These are phyloP conservation scores for Empis stercorea DNA, from an alignment of 2,888 invertebrate species.

Conservation along the genomic window DNA sequence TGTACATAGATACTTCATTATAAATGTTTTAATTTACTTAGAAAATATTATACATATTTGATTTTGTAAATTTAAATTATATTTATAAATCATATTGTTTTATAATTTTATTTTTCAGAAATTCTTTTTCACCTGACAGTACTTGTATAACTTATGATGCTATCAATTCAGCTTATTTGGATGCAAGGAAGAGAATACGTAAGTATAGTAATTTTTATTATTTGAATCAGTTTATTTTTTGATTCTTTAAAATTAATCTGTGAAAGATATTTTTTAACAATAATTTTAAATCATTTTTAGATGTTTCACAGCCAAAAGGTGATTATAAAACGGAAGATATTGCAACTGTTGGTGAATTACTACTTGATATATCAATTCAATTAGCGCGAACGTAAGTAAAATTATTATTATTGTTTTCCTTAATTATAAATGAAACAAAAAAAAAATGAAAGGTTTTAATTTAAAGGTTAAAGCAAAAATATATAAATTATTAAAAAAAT, in stretches of 20 bases:
- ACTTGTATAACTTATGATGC: slow-evolving; percentile 84
- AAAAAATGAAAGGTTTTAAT: not conserved
- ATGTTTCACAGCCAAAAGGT: slow-evolving; percentile 64
- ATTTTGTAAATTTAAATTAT: no score
- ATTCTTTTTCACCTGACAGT: slow-evolving; percentile 46
- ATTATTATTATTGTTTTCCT: slow-evolving; percentile 1
- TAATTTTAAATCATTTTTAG: slow-evolving; percentile 35
- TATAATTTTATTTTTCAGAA: slow-evolving; percentile 19
- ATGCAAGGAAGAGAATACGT: slow-evolving; percentile 79
- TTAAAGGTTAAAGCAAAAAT: no score
- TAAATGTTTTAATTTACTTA: no score
- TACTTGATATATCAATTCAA: slow-evolving; percentile 72
- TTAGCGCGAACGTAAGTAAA: slow-evolving; percentile 66
- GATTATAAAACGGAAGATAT: slow-evolving; percentile 77
- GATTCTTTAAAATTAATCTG: not conserved
- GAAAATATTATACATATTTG: no score
- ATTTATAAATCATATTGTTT: not conserved
- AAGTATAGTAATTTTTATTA: no score
- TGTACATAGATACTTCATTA: no score
- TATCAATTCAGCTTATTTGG: slow-evolving; percentile 74
- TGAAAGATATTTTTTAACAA: not conserved
- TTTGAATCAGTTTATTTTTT: no score
- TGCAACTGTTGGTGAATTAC: slow-evolving; percentile 73
- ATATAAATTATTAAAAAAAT: no score
- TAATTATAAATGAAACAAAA: slow-evolving; percentile 11